phyloP scores from a whole-genome alignment of 1,140 invertebrate species.

The Kradibia gibbosae region DNA sequence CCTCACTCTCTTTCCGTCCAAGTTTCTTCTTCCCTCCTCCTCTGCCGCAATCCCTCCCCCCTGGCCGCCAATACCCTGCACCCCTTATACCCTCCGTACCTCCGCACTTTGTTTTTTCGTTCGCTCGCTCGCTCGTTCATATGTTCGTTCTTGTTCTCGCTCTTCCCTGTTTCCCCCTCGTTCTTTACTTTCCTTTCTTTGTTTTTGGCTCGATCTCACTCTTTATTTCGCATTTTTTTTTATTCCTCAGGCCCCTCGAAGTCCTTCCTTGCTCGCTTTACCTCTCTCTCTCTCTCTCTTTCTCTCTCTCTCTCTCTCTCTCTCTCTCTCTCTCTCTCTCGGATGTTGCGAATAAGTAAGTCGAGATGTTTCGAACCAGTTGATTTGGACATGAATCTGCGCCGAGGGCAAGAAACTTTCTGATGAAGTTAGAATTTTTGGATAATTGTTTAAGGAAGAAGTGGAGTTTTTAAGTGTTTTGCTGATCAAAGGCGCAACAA shows the following conservation, averaged over 20 bases:
- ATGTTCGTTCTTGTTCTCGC: neutral
- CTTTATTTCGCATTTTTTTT: conserved; percentile 26
- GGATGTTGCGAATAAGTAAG: conserved; percentile 12
- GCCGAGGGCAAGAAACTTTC: conserved; percentile 8
- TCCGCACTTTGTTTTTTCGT: conserved; percentile 20
- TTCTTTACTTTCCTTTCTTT: conserved; percentile 21
- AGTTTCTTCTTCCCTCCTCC: conserved; percentile 7
- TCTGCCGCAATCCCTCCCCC: too few relatives aligned
- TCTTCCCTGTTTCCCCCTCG: neutral
- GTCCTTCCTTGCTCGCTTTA: neutral
- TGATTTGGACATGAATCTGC: conserved; percentile 13
- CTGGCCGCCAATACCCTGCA: too few relatives aligned
- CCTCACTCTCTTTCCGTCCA: conserved; percentile 23
- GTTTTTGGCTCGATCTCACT: conserved; percentile 27
- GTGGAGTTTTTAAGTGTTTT: neutral
- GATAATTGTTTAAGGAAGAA: conserved; percentile 4
- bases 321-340: neutral
- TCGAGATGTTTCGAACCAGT: conserved; percentile 18
- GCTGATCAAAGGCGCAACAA: neutral
- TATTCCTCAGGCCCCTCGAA: conserved; percentile 16
- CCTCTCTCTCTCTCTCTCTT: neutral
- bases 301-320: neutral
- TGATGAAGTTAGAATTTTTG: conserved; percentile 7
- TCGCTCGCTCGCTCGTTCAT: neutral
- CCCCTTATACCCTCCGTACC: too few relatives aligned